Conservation (phyloP, 2,888 invertebrate species). For the Halictus quadricinctus region DNA sequence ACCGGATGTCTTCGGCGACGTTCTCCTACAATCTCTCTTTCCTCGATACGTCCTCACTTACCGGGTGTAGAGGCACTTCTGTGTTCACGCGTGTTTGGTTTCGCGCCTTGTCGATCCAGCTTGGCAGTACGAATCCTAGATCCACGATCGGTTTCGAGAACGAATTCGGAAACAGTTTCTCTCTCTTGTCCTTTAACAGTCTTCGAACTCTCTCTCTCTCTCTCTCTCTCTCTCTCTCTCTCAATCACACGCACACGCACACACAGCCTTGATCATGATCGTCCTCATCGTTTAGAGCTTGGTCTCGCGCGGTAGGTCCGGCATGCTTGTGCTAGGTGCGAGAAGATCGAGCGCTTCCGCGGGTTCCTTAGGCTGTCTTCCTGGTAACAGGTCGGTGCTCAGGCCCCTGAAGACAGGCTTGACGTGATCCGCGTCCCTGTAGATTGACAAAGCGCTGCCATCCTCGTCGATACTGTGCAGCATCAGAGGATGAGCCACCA, state of each 20-base stretch:
- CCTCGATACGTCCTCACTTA: constrained; percentile 41
- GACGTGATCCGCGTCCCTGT: constrained; percentile 69
- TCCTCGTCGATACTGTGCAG: constrained; percentile 71
- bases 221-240: not conserved
- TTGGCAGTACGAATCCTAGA: constrained; percentile 37
- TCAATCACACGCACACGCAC: not conserved
- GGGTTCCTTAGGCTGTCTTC: constrained; percentile 65
- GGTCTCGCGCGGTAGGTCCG: constrained; percentile 79
- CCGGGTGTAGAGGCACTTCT: constrained; percentile 60
- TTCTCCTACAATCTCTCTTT: constrained; percentile 35
- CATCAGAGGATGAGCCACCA: constrained; percentile 55
- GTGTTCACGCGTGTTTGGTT: constrained; percentile 23
- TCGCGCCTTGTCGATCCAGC: constrained; percentile 42
- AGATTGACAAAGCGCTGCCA: constrained; percentile 70
- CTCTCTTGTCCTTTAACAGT: not conserved
- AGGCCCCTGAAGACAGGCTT: constrained; percentile 84
- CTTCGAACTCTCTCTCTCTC: not conserved
- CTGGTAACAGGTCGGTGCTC: constrained; percentile 83
- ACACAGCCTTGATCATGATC: not conserved
- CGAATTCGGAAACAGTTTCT: not conserved
- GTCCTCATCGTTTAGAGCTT: constrained; percentile 57
- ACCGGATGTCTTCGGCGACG: not conserved
- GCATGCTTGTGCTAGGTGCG: constrained; percentile 77
- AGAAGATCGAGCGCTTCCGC: constrained; percentile 76
- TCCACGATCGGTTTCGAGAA: constrained; percentile 15